Evolutionary conservation across 2,797 vertebrate genomes (phyloP).

Genomic region (Hyperoplus lanceolatus): DNA sequence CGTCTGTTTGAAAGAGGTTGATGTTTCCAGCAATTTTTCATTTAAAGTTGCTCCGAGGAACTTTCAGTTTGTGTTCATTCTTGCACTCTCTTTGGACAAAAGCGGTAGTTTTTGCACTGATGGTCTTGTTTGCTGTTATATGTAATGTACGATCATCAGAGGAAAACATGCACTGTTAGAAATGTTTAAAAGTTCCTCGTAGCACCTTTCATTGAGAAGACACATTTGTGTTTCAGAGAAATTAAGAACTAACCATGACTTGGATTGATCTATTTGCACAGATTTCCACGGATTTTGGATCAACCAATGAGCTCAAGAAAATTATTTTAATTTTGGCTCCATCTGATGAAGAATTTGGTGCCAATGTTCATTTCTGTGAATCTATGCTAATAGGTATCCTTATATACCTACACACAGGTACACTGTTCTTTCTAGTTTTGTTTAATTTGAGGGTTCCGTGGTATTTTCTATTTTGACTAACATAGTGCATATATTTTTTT

Average conservation of each 20-base stretch:
- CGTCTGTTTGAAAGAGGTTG: background rate
- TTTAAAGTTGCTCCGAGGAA: background rate
- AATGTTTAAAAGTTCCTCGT: too few relatives aligned
- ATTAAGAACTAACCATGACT: background rate
- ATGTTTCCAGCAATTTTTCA: background rate
- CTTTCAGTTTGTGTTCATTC: too few relatives aligned
- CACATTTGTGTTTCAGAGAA: background rate
- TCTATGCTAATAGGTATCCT: background rate
- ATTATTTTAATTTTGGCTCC: background rate
- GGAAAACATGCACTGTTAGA: too few relatives aligned
- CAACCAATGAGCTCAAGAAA: background rate
- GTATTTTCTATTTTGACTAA: background rate
- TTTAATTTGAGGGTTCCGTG: background rate
- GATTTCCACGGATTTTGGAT: conserved; percentile 10
- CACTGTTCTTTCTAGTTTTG: background rate
- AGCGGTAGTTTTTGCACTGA: too few relatives aligned
- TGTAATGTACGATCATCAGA: too few relatives aligned
- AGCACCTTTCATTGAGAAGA: background rate
- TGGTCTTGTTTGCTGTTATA: too few relatives aligned
- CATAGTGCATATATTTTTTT: background rate
- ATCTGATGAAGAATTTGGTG: background rate
- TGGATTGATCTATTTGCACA: conserved; percentile 3
- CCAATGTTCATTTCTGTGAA: background rate
- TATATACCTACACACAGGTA: background rate
- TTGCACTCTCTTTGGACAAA: too few relatives aligned